These are phyloP conservation scores for Notoglanidium macrostoma DNA, from an alignment of 2,797 vertebrate genomes.

Conservation along the genomic window DNA sequence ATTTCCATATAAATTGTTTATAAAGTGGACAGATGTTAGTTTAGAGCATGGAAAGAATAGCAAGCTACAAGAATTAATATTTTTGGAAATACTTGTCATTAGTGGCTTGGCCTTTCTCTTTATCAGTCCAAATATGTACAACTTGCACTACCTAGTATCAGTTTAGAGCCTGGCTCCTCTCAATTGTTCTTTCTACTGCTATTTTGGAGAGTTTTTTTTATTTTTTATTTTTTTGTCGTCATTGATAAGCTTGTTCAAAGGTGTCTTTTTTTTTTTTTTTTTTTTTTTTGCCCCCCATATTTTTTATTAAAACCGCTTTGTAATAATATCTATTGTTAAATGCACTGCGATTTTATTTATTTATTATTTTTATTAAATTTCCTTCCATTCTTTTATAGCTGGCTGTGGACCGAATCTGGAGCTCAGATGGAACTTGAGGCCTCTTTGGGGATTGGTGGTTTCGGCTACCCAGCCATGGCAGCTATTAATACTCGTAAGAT, in stretches of 20 bases:
- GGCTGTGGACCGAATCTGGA: conserved; percentile 95
- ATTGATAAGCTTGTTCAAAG: background rate
- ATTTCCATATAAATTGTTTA: background rate
- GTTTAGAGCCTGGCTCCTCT: background rate
- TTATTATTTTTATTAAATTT: background rate
- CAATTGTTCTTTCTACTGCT: too few relatives aligned
- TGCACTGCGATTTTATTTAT: background rate
- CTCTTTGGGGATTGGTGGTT: conserved; percentile 90
- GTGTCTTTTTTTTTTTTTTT: background rate
- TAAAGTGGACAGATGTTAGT: background rate
- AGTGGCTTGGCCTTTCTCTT: background rate
- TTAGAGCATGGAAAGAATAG: background rate
- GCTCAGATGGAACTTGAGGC: conserved; percentile 88
- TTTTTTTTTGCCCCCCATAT: background rate
- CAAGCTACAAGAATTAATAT: background rate
- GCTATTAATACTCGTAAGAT: conserved; percentile 94
- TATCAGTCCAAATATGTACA: background rate
- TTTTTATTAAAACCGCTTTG: background rate
- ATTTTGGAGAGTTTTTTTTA: background rate
- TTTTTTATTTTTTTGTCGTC: too few relatives aligned
- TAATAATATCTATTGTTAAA: background rate
- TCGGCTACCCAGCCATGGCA: conserved; percentile 96
- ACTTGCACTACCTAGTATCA: too few relatives aligned
- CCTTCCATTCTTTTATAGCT: conserved; percentile 71
- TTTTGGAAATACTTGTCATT: background rate